Evolutionary conservation across 1,140 invertebrate species (phyloP).

Genomic region (Melanaphis sacchari): DNA sequence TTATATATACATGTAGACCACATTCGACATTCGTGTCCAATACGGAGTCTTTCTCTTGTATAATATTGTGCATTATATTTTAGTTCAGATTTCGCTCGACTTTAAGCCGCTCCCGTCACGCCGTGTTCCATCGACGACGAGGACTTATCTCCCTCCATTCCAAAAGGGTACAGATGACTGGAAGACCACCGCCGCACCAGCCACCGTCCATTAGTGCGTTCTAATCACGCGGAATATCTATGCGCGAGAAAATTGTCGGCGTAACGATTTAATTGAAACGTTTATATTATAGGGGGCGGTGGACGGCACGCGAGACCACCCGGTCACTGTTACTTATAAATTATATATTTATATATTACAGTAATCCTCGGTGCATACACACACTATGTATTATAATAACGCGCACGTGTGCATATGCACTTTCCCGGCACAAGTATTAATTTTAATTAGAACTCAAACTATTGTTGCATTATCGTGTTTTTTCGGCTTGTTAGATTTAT

Average conservation of each 20-base stretch:
- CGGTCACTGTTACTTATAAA: not conserved
- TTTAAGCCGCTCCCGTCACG: not conserved
- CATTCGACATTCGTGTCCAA: conserved; percentile 25
- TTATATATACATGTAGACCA: not conserved
- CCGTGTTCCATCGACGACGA: not conserved
- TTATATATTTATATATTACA: not conserved
- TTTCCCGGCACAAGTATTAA: no score
- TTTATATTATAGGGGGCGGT: conserved; percentile 10
- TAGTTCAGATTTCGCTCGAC: not conserved
- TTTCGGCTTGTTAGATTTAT: no score
- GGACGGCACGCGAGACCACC: conserved; percentile 53
- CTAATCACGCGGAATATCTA: conserved; percentile 44
- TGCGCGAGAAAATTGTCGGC: conserved; percentile 37
- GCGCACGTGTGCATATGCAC: not conserved
- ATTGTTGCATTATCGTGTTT: no score
- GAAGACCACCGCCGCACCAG: not conserved
- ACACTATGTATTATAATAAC: not conserved
- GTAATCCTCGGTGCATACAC: no score
- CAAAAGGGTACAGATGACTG: not conserved
- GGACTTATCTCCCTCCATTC: not conserved
- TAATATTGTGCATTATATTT: not conserved
- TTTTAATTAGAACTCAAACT: no score
- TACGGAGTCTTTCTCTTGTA: not conserved
- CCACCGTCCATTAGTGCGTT: not conserved
- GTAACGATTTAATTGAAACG: conserved; percentile 54